Percentiles rank a stretch among this genome's conserved stretches.
Conservation (phyloP, 2,797 vertebrate species). For the Danio jaintianensis region DNA sequence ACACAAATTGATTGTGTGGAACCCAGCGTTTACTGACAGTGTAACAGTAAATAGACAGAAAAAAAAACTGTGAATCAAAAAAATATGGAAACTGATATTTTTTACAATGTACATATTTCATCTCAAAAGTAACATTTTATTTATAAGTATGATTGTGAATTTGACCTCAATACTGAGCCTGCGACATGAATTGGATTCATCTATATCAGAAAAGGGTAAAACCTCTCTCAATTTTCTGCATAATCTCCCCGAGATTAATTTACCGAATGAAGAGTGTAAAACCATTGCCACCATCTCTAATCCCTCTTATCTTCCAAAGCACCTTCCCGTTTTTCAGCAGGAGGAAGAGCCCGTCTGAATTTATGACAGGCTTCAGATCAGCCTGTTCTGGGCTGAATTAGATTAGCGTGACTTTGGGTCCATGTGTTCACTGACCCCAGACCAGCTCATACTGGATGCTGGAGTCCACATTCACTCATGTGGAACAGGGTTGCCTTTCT, state of each 20-base stretch:
- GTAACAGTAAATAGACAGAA: too few relatives aligned
- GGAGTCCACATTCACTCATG: conserved; percentile 13
- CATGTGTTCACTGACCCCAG: conserved; percentile 41
- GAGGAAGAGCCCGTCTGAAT: conserved; percentile 27
- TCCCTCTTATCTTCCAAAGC: conserved; percentile 44
- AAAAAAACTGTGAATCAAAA: too few relatives aligned
- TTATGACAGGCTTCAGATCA: conserved; percentile 43
- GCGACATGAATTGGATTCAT: conserved; percentile 6
- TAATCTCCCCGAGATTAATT: conserved; percentile 25
- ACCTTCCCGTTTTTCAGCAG: conserved; percentile 22
- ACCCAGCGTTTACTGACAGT: too few relatives aligned
- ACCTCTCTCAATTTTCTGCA: conserved; percentile 16
- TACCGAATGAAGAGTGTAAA: conserved; percentile 23
- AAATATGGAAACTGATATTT: too few relatives aligned
- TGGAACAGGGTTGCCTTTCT: conserved; percentile 42
- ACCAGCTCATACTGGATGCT: conserved; percentile 48
- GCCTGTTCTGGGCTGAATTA: conserved; percentile 23
- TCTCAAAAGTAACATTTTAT: conserved; percentile 34
- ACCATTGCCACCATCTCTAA: conserved; percentile 36
- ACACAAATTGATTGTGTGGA: too few relatives aligned
- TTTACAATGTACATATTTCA: not conserved
- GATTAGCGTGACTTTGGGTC: conserved; percentile 7
- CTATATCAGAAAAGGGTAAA: conserved; percentile 1
- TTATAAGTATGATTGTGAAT: conserved; percentile 20
- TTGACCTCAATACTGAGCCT: conserved; percentile 1